Conservation (phyloP, 1,140 invertebrate genomes). For the Uloborus diversus region DNA sequence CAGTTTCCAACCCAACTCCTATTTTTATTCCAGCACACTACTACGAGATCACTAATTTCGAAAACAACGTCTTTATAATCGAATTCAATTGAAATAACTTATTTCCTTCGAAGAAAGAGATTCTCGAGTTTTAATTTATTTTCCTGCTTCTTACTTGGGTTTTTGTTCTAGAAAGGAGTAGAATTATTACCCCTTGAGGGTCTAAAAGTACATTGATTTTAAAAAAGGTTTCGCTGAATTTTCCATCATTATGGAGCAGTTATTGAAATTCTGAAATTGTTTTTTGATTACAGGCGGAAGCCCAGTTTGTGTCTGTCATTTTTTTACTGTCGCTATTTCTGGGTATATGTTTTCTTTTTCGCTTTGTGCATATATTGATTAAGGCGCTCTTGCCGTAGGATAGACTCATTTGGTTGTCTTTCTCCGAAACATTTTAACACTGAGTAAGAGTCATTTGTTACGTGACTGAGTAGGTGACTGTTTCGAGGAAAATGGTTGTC, state of each 20-base stretch:
- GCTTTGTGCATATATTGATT: conserved; percentile 13
- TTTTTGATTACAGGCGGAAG: conserved; percentile 23
- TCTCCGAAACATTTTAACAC: too few relatives aligned
- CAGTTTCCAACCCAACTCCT: too few relatives aligned
- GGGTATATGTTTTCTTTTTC: conserved; percentile 14
- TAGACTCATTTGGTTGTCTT: too few relatives aligned
- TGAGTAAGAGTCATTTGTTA: too few relatives aligned
- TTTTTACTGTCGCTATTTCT: not conserved
- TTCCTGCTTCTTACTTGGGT: not conserved
- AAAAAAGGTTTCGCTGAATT: not conserved
- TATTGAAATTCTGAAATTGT: conserved; percentile 41
- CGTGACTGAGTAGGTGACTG: too few relatives aligned
- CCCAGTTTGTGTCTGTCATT: not conserved
- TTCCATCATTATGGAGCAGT: conserved; percentile 21
- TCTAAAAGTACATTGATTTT: conserved; percentile 27
- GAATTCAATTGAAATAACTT: conserved; percentile 23
- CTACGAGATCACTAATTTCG: conserved; percentile 8
- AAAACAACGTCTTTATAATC: conserved; percentile 35
- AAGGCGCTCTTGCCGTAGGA: not conserved
- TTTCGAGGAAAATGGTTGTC: too few relatives aligned
- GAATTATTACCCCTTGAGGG: conserved; percentile 33
- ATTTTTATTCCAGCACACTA: too few relatives aligned
- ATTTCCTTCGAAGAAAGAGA: conserved; percentile 1
- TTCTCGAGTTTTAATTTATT: conserved; percentile 11
- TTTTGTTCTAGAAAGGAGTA: not conserved